Conservation (phyloP, 2,113 vertebrate genomes). For the Bos indicus region DNA sequence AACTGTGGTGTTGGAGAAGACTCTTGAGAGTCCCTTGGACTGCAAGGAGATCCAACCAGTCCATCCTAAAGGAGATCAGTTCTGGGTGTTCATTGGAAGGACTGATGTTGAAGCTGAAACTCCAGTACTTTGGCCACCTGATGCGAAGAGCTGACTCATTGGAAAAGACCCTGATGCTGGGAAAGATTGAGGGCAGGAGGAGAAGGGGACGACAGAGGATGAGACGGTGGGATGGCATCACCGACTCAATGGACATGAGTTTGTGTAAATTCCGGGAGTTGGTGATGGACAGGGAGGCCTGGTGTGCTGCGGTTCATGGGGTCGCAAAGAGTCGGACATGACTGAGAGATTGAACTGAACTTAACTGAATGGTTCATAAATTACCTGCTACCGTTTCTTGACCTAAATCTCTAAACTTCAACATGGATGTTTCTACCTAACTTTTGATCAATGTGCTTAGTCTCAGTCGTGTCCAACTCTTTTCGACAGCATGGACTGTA, state of each 20-base stretch:
- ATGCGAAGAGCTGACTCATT: background rate
- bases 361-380: background rate
- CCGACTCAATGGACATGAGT: background rate
- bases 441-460: background rate
- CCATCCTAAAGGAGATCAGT: background rate
- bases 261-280: accelerated
- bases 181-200: background rate
- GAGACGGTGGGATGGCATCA: background rate
- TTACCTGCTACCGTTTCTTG: slow-evolving; percentile 12
- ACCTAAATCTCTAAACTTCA: slow-evolving; percentile 30
- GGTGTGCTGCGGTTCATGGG: accelerated
- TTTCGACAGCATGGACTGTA: background rate
- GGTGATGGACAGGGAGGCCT: background rate
- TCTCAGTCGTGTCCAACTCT: background rate
- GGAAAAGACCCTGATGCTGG: background rate
- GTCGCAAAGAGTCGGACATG: accelerated
- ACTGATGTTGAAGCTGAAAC: background rate
- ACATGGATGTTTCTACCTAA: background rate
- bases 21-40: background rate
- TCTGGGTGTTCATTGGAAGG: background rate
- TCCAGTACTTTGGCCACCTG: background rate
- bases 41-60: background rate
- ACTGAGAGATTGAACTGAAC: background rate
- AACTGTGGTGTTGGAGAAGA: background rate
- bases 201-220: background rate